Evolutionary conservation across 2,113 vertebrate species (phyloP), one percentile per base, ranked within the genome.

Genomic region (Sigmodon hispidus): DNA sequence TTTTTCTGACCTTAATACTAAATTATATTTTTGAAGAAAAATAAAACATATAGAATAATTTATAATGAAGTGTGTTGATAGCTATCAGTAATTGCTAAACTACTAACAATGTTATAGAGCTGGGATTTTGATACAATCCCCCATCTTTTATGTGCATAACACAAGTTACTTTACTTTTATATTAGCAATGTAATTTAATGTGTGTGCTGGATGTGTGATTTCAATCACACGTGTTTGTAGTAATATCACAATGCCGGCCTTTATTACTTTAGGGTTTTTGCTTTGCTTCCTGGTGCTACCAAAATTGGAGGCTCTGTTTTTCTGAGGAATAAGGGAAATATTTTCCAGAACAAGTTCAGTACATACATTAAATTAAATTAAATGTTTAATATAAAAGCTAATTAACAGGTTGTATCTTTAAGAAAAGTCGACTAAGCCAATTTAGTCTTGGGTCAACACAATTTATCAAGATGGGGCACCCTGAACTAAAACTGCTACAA

Each of bases 341-440:
- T 86, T 95, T 92, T 90, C 85, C 76, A 95, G 85, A 94, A 57
- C 43, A 96, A 94, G 52, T 77, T 85, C 26, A 89, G 80, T 55
- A 93, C 83, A 79, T 90, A 94, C 59, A 97, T 93, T 89, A 96
- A 96, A 96, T 96, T 94, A 97, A 96, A 97, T 96, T 96, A 97
- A 97, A 94, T 96, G 88, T 97, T 96, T 97, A 97, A 97, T 97
- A 97, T 96, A 97, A 95, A 96, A 96, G 90, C 92, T 96, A 94
- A 97, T 97, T 93, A 97, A 55, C 81, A 83, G 87, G 65, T 48
- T 93, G n/a, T 86, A 9, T 95, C 87, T 95, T 97, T 97, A 97
- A 93, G 94, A 96, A 94, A 96, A 90, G 85, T 90, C 72, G 83
- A 90, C 75, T 67, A 95, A 96, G 59, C 94, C 94, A 97, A 92